Conservation (phyloP, 1,140 invertebrate genomes). For the Marisa cornuarietis region DNA sequence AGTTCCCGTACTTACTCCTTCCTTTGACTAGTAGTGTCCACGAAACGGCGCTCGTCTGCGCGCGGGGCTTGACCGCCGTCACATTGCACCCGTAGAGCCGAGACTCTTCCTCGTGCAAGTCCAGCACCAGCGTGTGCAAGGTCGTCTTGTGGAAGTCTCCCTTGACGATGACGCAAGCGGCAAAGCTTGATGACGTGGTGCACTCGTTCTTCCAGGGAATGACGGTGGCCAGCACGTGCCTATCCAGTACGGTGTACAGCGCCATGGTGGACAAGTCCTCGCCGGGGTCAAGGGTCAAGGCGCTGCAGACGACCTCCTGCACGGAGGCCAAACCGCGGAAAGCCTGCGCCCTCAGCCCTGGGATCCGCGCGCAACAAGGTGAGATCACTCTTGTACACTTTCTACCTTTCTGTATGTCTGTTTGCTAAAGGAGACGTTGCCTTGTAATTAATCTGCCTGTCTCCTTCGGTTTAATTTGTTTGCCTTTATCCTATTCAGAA, state of each 20-base stretch:
- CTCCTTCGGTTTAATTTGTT: too few relatives aligned
- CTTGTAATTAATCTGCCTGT: too few relatives aligned
- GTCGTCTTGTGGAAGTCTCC: not conserved
- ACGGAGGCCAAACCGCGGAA: not conserved
- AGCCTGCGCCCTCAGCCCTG: not conserved
- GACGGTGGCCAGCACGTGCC: not conserved
- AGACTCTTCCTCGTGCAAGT: not conserved
- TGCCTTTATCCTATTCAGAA: too few relatives aligned
- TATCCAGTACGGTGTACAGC: not conserved
- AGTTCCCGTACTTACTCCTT: not conserved
- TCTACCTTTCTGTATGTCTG: too few relatives aligned
- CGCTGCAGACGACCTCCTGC: constrained; percentile 11
- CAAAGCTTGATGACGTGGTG: constrained; percentile 1
- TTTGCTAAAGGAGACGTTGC: too few relatives aligned
- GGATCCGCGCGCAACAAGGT: not conserved
- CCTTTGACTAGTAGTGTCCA: constrained; percentile 2
- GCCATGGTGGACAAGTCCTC: constrained; percentile 8
- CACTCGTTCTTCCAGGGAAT: not conserved
- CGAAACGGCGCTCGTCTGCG: not conserved
- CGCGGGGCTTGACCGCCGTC: not conserved
- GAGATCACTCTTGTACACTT: too few relatives aligned
- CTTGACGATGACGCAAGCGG: not conserved
- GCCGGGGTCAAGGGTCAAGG: constrained; percentile 1
- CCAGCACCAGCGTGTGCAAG: not conserved
- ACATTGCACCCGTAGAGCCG: constrained; percentile 4